phyloP scores from a whole-genome alignment of 2,888 invertebrate genomes.

The Glaucopsyche alexis region DNA sequence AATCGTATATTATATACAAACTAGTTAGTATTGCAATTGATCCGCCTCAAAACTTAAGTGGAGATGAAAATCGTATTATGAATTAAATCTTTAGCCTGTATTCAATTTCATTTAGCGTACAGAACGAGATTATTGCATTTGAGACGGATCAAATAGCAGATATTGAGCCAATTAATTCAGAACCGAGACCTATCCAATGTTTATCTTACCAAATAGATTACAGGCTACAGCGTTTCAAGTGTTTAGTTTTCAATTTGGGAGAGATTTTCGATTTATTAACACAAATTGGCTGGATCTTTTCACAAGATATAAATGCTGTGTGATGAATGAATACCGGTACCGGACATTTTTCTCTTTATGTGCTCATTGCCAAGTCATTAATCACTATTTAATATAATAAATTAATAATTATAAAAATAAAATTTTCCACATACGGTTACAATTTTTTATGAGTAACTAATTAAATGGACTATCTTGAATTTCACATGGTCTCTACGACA shows the following conservation, averaged over 20 bases:
- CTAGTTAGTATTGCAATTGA: neutral
- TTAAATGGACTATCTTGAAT: too few species aligned
- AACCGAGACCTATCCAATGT: conserved; percentile 42
- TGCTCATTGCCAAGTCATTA: too few species aligned
- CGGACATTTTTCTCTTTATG: too few species aligned
- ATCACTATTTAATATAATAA: too few species aligned
- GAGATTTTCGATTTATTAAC: conserved; percentile 20
- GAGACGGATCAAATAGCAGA: conserved; percentile 39
- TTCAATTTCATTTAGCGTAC: conserved; percentile 29
- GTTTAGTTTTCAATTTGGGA: conserved; percentile 38
- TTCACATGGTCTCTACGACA: too few species aligned
- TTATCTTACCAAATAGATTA: conserved; percentile 44
- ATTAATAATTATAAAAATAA: too few species aligned
- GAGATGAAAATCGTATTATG: neutral
- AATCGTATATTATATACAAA: neutral
- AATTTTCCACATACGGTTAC: too few species aligned
- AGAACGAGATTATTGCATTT: conserved; percentile 35
- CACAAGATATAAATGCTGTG: neutral
- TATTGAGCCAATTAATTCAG: conserved; percentile 47
- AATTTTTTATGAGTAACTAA: too few species aligned
- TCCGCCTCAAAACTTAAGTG: neutral
- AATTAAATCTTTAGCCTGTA: conserved; percentile 3
- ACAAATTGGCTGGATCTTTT: neutral
- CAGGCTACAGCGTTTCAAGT: conserved; percentile 35
- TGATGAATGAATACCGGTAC: too few species aligned